Percentiles rank a stretch among this genome's conserved stretches.
Evolutionary conservation across 2,113 vertebrate genomes (phyloP).

Genomic region (Rhinopithecus roxellana): DNA sequence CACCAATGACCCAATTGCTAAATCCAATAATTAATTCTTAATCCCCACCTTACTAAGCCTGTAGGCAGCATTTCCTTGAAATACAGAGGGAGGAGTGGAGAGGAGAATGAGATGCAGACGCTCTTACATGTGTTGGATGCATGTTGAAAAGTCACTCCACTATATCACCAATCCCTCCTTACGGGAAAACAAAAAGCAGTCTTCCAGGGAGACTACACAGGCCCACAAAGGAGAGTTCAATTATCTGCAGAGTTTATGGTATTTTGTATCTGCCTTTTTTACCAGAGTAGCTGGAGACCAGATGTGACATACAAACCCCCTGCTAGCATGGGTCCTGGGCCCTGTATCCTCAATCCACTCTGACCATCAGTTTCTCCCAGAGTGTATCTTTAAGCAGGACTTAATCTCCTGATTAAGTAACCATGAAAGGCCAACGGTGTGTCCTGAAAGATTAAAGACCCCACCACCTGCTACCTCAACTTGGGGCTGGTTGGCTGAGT

Average conservation of each 20-base stretch:
- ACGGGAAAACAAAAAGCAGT: background rate
- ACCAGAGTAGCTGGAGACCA: background rate
- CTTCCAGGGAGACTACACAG: background rate
- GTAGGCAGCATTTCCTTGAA: background rate
- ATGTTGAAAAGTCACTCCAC: background rate
- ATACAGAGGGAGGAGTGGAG: background rate
- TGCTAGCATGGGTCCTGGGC: background rate
- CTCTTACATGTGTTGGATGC: background rate
- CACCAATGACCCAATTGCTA: background rate
- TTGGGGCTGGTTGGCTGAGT: background rate
- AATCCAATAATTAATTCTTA: constrained; percentile 29
- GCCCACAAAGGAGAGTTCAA: background rate
- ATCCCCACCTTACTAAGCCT: background rate
- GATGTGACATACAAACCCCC: background rate
- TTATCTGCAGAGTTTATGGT: background rate
- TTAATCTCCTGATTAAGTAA: background rate
- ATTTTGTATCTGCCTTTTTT: background rate
- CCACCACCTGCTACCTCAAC: background rate
- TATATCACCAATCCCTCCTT: background rate
- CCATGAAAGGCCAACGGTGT: background rate
- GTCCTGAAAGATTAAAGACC: background rate
- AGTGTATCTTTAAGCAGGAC: background rate
- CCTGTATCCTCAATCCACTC: background rate
- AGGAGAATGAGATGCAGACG: background rate
- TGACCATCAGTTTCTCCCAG: background rate